These are phyloP conservation scores for Agraylea sexmaculata DNA, from an alignment of 1,140 invertebrate genomes.

Conservation along the genomic window DNA sequence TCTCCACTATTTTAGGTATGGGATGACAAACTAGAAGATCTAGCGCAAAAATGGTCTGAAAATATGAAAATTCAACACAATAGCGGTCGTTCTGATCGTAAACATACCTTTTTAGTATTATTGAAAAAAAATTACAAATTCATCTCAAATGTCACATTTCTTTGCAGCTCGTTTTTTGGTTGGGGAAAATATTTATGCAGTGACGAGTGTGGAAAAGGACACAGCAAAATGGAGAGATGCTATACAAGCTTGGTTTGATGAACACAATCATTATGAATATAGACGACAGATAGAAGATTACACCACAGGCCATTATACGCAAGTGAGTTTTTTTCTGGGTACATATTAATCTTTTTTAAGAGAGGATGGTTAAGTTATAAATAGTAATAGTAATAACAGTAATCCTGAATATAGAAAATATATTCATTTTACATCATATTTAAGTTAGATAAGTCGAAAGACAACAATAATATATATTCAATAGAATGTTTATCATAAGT, in stretches of 20 bases:
- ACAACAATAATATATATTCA: no score
- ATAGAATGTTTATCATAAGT: no score
- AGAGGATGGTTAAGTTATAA: no score
- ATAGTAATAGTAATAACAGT: no score
- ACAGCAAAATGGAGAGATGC: constrained; percentile 3
- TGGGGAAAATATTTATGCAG: constrained; percentile 3
- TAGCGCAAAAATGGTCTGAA: constrained; percentile 16
- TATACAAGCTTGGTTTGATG: constrained; percentile 5
- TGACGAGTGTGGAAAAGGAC: neutral
- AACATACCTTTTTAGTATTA: no score
- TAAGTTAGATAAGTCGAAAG: no score
- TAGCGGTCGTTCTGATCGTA: constrained; percentile 11
- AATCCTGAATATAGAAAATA: no score
- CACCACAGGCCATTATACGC: constrained; percentile 5
- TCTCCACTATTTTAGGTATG: neutral
- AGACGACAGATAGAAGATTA: neutral
- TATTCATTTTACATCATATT: no score
- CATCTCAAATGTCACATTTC: neutral
- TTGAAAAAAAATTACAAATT: no score
- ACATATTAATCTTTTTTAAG: no score
- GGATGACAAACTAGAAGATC: constrained; percentile 1
- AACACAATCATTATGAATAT: constrained; percentile 3
- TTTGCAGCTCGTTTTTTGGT: constrained; percentile 6
- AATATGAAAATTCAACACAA: constrained; percentile 8
- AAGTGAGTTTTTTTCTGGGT: no score